Conservation (phyloP, 2,888 invertebrate genomes). For the Penaeus monodon region DNA sequence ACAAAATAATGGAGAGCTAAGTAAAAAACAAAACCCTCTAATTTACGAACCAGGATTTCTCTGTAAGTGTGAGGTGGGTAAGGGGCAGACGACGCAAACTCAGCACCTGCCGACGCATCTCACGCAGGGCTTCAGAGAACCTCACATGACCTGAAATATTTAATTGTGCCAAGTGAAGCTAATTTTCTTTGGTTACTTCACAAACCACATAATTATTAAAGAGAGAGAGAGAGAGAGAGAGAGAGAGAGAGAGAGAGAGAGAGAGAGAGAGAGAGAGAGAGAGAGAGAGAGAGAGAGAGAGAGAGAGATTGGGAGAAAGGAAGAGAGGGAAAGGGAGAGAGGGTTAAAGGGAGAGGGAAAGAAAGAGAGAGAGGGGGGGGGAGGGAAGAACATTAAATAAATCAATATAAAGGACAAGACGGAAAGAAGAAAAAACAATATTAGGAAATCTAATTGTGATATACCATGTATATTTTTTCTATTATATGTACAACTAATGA, state of each 20-base stretch:
- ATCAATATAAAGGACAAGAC: too few relatives aligned
- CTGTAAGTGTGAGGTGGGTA: conserved; percentile 81
- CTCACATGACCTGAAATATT: conserved; percentile 33
- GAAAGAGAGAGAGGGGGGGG: too few relatives aligned
- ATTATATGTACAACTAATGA: neutral
- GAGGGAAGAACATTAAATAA: neutral
- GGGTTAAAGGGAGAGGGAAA: neutral
- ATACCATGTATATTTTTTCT: too few relatives aligned
- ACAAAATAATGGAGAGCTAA: too few relatives aligned
- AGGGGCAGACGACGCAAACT: conserved; percentile 80
- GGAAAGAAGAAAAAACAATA: too few relatives aligned
- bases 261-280: neutral
- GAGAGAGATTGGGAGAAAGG: neutral
- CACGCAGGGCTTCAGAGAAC: conserved; percentile 77
- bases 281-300: neutral
- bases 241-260: neutral
- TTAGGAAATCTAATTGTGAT: too few relatives aligned
- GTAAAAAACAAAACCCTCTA: too few relatives aligned
- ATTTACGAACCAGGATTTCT: conserved; percentile 80
- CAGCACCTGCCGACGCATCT: conserved; percentile 79
- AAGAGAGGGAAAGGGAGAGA: neutral
- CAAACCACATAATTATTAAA: neutral
- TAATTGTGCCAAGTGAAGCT: too few relatives aligned
- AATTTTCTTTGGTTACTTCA: too few relatives aligned
- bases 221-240: neutral